Base-by-base conservation (phyloP, 2,888 invertebrate species). In the Eupithecia exiguata region DNA sequence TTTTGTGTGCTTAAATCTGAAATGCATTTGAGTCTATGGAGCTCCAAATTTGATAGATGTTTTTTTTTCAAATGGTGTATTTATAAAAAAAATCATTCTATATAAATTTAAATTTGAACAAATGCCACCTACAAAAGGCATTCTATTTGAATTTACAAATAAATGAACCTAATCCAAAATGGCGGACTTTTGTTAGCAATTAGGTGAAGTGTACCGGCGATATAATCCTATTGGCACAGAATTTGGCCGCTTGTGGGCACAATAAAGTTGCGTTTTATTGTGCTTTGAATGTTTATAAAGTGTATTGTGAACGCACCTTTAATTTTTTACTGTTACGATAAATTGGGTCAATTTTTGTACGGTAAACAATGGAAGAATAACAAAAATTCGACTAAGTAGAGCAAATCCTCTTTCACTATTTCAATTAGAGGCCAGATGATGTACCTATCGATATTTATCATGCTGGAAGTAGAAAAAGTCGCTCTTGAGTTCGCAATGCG, bases 151-250 rank as follows among this genome's bases (percentile, higher is more conserved):
- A 86, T 82, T 85, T 84, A 80, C 80, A 85, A 86, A 80, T 83
- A 83, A 84, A 84, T 38, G 36, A 2, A 65, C 84, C 77, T 76
- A 76, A 88, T 86, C 80, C 82, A 89, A 88, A 83, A 88, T 87
- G 89, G 89, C 85, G 82, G 83, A 62, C 84, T 80, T 84, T 90
- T 89, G 89, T 90, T 86, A 84, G 79, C 89, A 88, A 90, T 88
- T 89, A 89, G 82, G 87, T 88, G 87, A 84, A 88, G 88, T 88
- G 85, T 87, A 88, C 84, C 83, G 83, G 83, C 84, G 84, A 83
- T 83, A 83, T 88, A 89, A 89, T 89, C 88, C 89, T 82, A 87
- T 87, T 88, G 75, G 72, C 66, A 30, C 62, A 70, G 72, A 70
- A 72, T 75, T 70, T 75, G 68, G 84, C 79, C 76, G 80, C 79